Base-by-base conservation (phyloP, 2,797 vertebrate genomes). In the Nothura maculosa region DNA sequence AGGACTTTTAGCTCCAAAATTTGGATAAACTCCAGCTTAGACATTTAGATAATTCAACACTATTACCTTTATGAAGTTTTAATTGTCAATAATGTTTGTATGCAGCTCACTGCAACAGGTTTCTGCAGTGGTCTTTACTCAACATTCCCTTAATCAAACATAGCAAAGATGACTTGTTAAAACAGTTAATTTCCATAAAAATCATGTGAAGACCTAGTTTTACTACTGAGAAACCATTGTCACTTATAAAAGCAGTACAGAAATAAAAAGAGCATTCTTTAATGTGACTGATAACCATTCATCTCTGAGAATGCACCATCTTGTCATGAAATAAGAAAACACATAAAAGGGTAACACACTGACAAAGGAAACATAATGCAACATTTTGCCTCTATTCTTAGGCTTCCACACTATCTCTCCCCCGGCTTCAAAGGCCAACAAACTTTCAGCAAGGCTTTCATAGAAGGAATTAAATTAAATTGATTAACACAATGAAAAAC, bases 361-460 rank as follows among this genome's bases (percentile, higher is more conserved):
- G 90, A 63, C 90, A 92, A 85, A 91, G 54, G 82, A 93, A 92
- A 92, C 25, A 45, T 45, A 72, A 75, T 32, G 48, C 78, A 85
- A 58, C 17, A 34, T 78, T 91, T 83, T 81, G 18, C 18, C 67
- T 81, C 69, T 79, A 24, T 75, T 82, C 61, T 83, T 61, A 38
- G 60, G 42, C 20, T 89, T 77, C n/a, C 45, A 67, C 28, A 55
- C 12, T 19, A 6, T 43, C 16, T 64, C 20, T 61, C 32, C 81
- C 45, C 25, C 28, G 32, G 28, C 63, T 91, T 94, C 79, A 93
- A 92, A 87, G 79, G 34, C 76, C 63, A 92, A 74, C 7, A 72
- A 47, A 82, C 45, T 75, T 77, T 78, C 36, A 87, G 78, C 47
- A 76, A 72, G 25, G n/a, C 40, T 68, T 70, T 80, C 64, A 45